Evolutionary conservation across 2,888 invertebrate genomes (phyloP), one percentile per base, ranked within the genome.

Genomic region (Drosophila glabriapex): DNA sequence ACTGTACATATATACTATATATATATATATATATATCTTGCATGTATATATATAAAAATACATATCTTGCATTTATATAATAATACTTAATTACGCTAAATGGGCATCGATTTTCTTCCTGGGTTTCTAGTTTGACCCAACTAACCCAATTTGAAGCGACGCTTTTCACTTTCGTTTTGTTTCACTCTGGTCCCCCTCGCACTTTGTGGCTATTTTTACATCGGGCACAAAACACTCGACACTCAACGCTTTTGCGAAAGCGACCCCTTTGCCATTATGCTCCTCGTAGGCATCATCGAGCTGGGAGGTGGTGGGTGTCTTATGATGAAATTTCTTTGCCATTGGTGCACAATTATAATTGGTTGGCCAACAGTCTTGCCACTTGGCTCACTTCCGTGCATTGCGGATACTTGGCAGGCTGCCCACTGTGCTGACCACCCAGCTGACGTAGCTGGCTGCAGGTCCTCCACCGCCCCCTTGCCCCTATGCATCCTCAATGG

Each of bases 381-480:
- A 70, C 75, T 84, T 87, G 82, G 85, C 85, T 75, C 78, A 81
- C 85, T 85, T 87, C 87, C 82, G 85, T 52, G 73, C 85, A 72
- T 75, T 73, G 61, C 43, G 64, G 46, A 64, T 68, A 71, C 61
- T 70, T 86, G 85, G 85, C 85, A 68, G 7, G 22, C 49, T 90
- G 90, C 85, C 85, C 90, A 86, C 89, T 90, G 85, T 86, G 85
- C 79, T 88, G 90, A 46, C 46, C 46, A 25, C 46, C 73, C 75
- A 76, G 82, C 77, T 78, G 78, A 78, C 78, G 78, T 31, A 58
- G 58, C 52, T 79, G 76, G 86, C 70, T 78, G 66, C 65, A 68
- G 28, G 29, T 35, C 10, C 50, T 33, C 22, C 12, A 2, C 16
- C 31, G 49, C n/a, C 28, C 43, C 29, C 52, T 59, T 56, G 19